Percentiles rank a stretch among this genome's conserved stretches.
phyloP scores from a whole-genome alignment of 2,113 vertebrate genomes.

The Limanda limanda region DNA sequence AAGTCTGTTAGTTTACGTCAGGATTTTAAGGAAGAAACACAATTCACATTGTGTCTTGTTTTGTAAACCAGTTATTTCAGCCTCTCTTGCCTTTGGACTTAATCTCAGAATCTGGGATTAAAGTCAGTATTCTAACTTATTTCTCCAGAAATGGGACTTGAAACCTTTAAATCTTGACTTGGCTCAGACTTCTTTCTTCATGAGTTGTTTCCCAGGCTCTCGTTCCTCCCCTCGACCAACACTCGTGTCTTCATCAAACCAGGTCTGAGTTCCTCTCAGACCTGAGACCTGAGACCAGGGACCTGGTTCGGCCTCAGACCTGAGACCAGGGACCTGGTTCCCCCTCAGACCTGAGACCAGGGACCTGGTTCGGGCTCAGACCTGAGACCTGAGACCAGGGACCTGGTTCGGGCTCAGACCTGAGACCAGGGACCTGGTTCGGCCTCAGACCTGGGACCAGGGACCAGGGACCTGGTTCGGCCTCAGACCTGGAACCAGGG shows the following conservation, averaged over 20 bases:
- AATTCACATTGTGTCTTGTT: neutral
- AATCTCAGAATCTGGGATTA: neutral
- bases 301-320: conserved; percentile 23
- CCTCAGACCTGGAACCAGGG: neutral
- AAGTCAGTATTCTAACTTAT: conserved; percentile 18
- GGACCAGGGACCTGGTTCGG: neutral
- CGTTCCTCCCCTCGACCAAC: conserved; percentile 7
- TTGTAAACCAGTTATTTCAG: conserved; percentile 9
- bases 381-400: no score
- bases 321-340: no score
- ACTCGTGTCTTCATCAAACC: neutral
- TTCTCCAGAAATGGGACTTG: neutral
- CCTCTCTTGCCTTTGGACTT: conserved; percentile 58
- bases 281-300: neutral
- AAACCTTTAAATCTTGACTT: conserved; percentile 9
- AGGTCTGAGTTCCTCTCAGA: neutral
- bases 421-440: no score
- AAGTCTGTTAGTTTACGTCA: conserved; percentile 5
- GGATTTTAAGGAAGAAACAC: neutral
- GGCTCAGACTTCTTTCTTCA: conserved; percentile 3
- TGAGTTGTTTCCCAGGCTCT: conserved; percentile 15
- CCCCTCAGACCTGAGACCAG: no score
- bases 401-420: neutral
- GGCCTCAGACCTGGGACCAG: neutral
- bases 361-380: neutral